phyloP scores from a whole-genome alignment of 2,888 invertebrate genomes.

The Syrphus vitripennis region DNA sequence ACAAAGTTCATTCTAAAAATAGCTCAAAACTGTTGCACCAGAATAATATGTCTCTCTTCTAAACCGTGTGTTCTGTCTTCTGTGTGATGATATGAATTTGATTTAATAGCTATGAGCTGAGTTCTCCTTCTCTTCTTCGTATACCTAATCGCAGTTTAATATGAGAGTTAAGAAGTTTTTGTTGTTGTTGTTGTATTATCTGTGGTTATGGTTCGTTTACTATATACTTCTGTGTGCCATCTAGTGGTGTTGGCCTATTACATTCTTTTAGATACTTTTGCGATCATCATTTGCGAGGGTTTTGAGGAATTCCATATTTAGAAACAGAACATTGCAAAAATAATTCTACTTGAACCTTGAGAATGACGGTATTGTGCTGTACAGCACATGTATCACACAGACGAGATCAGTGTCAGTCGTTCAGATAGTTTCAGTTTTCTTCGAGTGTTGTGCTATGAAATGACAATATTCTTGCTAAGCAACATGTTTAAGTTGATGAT shows the following conservation, averaged over 20 bases:
- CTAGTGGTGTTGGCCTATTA: slow-evolving; percentile 48
- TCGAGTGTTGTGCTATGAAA: slow-evolving; percentile 26
- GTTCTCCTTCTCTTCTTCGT: background rate
- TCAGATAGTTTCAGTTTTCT: background rate
- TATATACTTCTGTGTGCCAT: slow-evolving; percentile 42
- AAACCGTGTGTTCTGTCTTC: too few relatives aligned
- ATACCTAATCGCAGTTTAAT: background rate
- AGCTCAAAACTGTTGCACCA: slow-evolving; percentile 43
- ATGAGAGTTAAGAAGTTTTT: background rate
- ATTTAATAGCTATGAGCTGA: slow-evolving; percentile 49
- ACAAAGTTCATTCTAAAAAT: slow-evolving; percentile 53
- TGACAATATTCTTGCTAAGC: slow-evolving; percentile 39
- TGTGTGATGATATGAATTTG: slow-evolving; percentile 66
- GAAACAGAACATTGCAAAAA: background rate
- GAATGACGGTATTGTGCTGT: slow-evolving; percentile 49
- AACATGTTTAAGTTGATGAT: slow-evolving; percentile 31
- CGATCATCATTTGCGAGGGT: slow-evolving; percentile 14
- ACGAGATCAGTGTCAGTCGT: slow-evolving; percentile 6
- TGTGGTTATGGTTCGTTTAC: slow-evolving; percentile 63
- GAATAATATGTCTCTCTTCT: slow-evolving; percentile 63
- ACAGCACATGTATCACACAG: background rate
- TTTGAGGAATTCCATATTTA: slow-evolving; percentile 39
- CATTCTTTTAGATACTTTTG: background rate
- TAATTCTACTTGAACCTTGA: background rate
- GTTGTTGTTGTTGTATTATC: slow-evolving; percentile 31